Base-by-base conservation (phyloP, 37 sponge, comb jelly and placozoan species). In the Beroe ovata region DNA sequence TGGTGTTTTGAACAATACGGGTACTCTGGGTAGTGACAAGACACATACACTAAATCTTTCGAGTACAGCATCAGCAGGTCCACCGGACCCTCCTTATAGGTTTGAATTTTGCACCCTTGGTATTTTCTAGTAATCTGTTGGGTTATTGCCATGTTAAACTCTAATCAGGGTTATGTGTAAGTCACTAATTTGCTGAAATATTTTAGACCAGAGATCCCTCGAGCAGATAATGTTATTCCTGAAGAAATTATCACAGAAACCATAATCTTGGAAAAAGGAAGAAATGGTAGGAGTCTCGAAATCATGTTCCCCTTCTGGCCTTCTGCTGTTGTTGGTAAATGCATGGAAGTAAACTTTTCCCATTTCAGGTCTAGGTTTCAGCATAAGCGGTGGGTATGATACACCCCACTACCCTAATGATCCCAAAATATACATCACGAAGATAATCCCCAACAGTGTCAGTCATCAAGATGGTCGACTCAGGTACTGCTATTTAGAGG, bases 361-460 rank as follows among this genome's bases (percentile, higher is more conserved):
- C 16, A 62, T n/a, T 62, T 66, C 84, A 64, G 95, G 96, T 16
- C 92, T 96, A 21, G 97, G 97, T 14, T 71, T 96, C 64, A 96
- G 97, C 60, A 91, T 96, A 38, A 96, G 95, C 60, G 97, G 97
- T 59, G 97, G 97, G n/a, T 71, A 39, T 1, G 97, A 96, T 61
- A 93, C 94, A 42, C 94, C 95, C 60, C 97, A 96, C 71, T 88
- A 90, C 39, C 72, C 72, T 3, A 89, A 90, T 29, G 92, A 95
- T 64, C 47, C 88, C 19, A 92, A 91, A 0, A 92, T 96, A 6
- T 96, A 90, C 69, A 90, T 96, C 64, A 96, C 97, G 39, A 95
- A 95, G 72, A 64, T 96, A 32, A 94, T 94, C 8, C 91, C 92
- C 23, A 92, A 77, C 25, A 90, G 92, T 11, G 93, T 92, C 11